phyloP scores from a whole-genome alignment of 2,888 invertebrate genomes.

The Neocrepidodera transversa region DNA sequence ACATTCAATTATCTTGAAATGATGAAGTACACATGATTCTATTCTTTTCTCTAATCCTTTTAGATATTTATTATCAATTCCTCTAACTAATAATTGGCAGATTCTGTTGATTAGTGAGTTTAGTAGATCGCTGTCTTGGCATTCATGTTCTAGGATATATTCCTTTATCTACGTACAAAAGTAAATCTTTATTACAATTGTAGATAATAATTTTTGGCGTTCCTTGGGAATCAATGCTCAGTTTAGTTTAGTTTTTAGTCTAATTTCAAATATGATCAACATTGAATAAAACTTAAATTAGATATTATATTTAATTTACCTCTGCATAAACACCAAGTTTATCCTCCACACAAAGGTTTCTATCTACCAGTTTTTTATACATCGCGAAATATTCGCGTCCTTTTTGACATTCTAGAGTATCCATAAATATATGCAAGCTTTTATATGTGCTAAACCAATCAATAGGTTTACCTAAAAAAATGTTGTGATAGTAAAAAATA shows the following conservation, averaged over 20 bases:
- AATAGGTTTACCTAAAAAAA: conserved; percentile 62
- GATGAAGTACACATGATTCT: conserved; percentile 64
- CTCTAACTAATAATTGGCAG: conserved; percentile 71
- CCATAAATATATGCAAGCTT: conserved; percentile 73
- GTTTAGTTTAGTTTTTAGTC: no score
- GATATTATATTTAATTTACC: no score
- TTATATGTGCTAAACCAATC: conserved; percentile 65
- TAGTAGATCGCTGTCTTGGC: conserved; percentile 66
- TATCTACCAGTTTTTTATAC: conserved; percentile 71
- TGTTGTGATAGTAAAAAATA: no score
- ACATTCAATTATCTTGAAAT: conserved; percentile 67
- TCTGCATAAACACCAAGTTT: conserved; percentile 71
- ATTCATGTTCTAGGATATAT: conserved; percentile 68
- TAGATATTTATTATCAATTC: conserved; percentile 66
- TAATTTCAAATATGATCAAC: no score
- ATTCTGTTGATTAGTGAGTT: conserved; percentile 74
- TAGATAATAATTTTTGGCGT: no score
- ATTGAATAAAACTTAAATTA: no score
- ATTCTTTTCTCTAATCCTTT: conserved; percentile 73
- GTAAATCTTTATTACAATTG: no score
- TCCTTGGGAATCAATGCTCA: no score
- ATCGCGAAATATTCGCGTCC: conserved; percentile 77
- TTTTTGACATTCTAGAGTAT: conserved; percentile 80
- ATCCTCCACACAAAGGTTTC: conserved; percentile 68
- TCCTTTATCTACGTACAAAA: conserved; percentile 66